Conservation (phyloP, 2,797 vertebrate species). For the Melanotaenia nigrans region DNA sequence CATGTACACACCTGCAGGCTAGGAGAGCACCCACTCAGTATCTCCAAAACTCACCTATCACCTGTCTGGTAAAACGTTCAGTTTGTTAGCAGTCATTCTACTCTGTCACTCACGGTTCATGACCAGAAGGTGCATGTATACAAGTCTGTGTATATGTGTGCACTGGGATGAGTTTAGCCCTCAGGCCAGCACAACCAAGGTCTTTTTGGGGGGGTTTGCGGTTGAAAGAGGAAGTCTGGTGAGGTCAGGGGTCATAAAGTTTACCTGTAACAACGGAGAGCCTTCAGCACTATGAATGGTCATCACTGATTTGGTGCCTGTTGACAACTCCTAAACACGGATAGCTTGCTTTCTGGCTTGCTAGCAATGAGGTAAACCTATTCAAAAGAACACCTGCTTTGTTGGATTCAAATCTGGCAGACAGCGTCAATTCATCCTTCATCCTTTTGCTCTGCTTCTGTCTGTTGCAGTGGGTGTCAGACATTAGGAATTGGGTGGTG, state of each 20-base stretch:
- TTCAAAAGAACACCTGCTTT: constrained; percentile 64
- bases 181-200: constrained; percentile 33
- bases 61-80: constrained; percentile 62
- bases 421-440: constrained; percentile 44
- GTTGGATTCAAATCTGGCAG: constrained; percentile 52
- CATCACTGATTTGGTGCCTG: constrained; percentile 43
- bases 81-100: constrained; percentile 52
- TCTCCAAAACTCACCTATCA: constrained; percentile 53
- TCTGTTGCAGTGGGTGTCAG: constrained; percentile 29
- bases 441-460: constrained; percentile 18
- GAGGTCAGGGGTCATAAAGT: constrained; percentile 65
- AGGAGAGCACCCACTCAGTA: constrained; percentile 28
- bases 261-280: constrained; percentile 57
- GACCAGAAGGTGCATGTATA: constrained; percentile 48
- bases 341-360: constrained; percentile 32
- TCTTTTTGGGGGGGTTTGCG: constrained; percentile 4
- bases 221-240: constrained; percentile 7
- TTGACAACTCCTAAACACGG: constrained; percentile 63
- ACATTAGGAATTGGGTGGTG: constrained; percentile 41
- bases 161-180: constrained; percentile 42
- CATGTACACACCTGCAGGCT: constrained; percentile 68
- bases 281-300: constrained; percentile 40
- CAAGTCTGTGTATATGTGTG: constrained; percentile 30
- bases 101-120: constrained; percentile 60
- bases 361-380: constrained; percentile 28